Evolutionary conservation across 2,113 vertebrate genomes (phyloP).

Genomic region (Siniperca knerii): DNA sequence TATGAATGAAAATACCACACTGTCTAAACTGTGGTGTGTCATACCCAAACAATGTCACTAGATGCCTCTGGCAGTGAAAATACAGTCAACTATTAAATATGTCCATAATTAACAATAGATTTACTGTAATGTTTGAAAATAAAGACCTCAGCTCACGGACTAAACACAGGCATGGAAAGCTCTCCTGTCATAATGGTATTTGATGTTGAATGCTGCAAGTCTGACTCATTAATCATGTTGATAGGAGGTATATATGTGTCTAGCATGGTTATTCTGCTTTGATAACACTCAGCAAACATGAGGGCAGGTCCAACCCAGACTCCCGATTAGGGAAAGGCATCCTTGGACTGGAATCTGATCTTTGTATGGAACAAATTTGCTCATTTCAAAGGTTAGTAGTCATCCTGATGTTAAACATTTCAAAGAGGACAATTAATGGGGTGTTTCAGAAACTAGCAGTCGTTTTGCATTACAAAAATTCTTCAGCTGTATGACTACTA

Average conservation of each 20-base stretch:
- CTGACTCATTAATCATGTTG: slow-evolving; percentile 61
- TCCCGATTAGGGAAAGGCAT: slow-evolving; percentile 66
- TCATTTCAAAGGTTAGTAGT: slow-evolving; percentile 58
- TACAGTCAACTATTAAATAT: slow-evolving; percentile 57
- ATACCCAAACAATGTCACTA: slow-evolving; percentile 72
- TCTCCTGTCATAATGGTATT: slow-evolving; percentile 61
- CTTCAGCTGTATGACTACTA: slow-evolving; percentile 10
- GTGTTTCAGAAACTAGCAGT: slow-evolving; percentile 36
- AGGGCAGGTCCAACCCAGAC: slow-evolving; percentile 17
- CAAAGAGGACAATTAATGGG: slow-evolving; percentile 50
- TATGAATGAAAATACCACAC: slow-evolving; percentile 74
- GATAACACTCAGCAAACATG: slow-evolving; percentile 17
- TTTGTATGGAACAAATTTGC: slow-evolving; percentile 62
- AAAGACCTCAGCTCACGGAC: slow-evolving; percentile 55
- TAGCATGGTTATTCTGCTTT: slow-evolving; percentile 27
- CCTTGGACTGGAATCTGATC: slow-evolving; percentile 40
- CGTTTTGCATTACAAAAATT: slow-evolving; percentile 50
- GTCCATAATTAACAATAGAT: slow-evolving; percentile 75
- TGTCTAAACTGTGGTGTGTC: slow-evolving; percentile 65
- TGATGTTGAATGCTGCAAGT: slow-evolving; percentile 65
- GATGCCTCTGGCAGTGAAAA: slow-evolving; percentile 61
- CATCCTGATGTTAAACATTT: slow-evolving; percentile 67
- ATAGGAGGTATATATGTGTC: slow-evolving; percentile 53
- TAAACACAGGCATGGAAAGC: slow-evolving; percentile 82
- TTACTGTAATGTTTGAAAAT: slow-evolving; percentile 67